Conservation (phyloP, 2,113 vertebrate species). For the Anarrhichthys ocellatus region DNA sequence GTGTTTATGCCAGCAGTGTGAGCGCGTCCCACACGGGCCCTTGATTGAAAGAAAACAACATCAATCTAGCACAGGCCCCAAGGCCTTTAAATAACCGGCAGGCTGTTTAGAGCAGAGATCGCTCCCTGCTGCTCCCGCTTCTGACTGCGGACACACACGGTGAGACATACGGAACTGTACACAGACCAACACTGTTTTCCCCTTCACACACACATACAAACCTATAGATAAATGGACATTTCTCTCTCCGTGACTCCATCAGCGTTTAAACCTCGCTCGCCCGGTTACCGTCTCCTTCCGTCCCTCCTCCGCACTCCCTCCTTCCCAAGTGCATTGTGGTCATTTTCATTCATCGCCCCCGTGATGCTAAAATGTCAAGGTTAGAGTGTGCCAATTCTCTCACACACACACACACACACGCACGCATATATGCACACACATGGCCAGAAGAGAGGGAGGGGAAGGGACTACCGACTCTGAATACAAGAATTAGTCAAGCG, state of each 20-base stretch:
- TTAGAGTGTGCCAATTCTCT: slow-evolving; percentile 68
- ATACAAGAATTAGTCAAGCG: slow-evolving; percentile 76
- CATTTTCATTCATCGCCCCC: slow-evolving; percentile 73
- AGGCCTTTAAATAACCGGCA: slow-evolving; percentile 77
- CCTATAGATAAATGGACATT: slow-evolving; percentile 7
- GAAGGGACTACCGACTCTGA: slow-evolving; percentile 53
- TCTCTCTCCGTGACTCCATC: slow-evolving; percentile 14
- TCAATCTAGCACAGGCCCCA: slow-evolving; percentile 73
- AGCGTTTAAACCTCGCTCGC: slow-evolving; percentile 22
- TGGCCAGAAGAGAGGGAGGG: slow-evolving; percentile 37
- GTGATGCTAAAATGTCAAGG: slow-evolving; percentile 75
- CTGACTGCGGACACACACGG: slow-evolving; percentile 23
- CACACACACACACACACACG: slow-evolving; percentile 1
- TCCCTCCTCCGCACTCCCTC: slow-evolving; percentile 2
- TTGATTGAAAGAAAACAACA: slow-evolving; percentile 84
- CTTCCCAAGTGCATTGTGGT: slow-evolving; percentile 57
- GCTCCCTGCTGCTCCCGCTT: slow-evolving; percentile 34
- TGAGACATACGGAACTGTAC: slow-evolving; percentile 6
- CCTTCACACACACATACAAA: neutral
- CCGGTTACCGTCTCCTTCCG: slow-evolving; percentile 10
- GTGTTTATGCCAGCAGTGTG: slow-evolving; percentile 65
- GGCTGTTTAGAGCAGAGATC: slow-evolving; percentile 59
- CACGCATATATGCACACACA: slow-evolving; percentile 41
- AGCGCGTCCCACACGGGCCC: slow-evolving; percentile 71
- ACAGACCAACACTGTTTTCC: slow-evolving; percentile 21